Evolutionary conservation across 2,888 invertebrate species (phyloP).

Genomic region (Helleia helle): DNA sequence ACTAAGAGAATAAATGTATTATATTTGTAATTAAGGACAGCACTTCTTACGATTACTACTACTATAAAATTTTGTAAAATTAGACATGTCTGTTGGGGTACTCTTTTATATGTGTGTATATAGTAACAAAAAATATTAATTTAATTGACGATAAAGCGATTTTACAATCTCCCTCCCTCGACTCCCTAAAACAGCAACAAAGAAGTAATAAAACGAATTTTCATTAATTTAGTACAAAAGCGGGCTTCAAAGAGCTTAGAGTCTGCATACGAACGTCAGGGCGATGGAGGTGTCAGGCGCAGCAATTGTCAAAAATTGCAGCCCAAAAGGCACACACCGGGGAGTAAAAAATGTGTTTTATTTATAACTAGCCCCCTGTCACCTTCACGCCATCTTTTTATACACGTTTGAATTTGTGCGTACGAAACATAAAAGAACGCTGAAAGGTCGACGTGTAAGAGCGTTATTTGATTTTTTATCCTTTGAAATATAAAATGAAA

Average conservation of each 20-base stretch:
- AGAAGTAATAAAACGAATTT: conserved; percentile 6
- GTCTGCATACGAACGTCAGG: conserved; percentile 20
- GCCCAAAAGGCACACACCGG: conserved; percentile 31
- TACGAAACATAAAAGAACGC: conserved; percentile 10
- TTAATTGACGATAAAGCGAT: too few relatives aligned
- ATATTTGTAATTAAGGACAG: too few relatives aligned
- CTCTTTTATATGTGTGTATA: too few relatives aligned
- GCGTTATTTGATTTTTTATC: conserved; percentile 11
- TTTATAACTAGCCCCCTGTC: conserved; percentile 24
- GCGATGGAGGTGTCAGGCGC: conserved; percentile 30
- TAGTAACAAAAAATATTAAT: too few relatives aligned
- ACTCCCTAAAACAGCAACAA: conserved; percentile 1
- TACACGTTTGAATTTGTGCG: conserved; percentile 11
- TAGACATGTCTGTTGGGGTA: too few relatives aligned
- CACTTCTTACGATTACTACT: too few relatives aligned
- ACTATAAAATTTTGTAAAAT: too few relatives aligned
- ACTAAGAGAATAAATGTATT: too few relatives aligned
- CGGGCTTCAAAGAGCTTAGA: conserved; percentile 11
- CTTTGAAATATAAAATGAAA: conserved; percentile 6
- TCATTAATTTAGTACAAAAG: conserved; percentile 4
- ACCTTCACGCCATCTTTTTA: conserved; percentile 13
- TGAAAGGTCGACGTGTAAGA: conserved; percentile 8
- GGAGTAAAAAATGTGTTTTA: conserved; percentile 32
- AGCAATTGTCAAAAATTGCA: conserved; percentile 35
- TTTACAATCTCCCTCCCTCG: too few relatives aligned